A percentile compares a stretch with the other conserved stretches of the same genome.
Conservation (phyloP, 1,140 invertebrate species). For the Globodera ellingtonae region DNA sequence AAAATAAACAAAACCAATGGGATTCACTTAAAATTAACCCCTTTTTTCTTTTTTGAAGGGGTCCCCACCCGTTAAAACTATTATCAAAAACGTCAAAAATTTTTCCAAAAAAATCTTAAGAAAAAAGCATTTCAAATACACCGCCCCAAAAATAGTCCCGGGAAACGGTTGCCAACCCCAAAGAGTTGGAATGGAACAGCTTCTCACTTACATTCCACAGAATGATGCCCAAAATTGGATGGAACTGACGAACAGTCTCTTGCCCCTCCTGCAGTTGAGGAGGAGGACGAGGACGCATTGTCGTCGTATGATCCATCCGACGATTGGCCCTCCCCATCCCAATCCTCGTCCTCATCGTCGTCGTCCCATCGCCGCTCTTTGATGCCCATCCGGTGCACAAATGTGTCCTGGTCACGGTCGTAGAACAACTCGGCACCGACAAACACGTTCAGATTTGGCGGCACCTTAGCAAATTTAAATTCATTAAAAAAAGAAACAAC, state of each 20-base stretch:
- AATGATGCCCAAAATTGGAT: no score
- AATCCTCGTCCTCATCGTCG: slow-evolving; percentile 17
- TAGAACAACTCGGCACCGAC: slow-evolving; percentile 47
- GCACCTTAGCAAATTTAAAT: slow-evolving; percentile 31
- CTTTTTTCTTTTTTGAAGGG: no score
- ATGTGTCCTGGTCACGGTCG: slow-evolving; percentile 44
- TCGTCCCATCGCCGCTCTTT: slow-evolving; percentile 18
- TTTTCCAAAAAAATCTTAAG: no score
- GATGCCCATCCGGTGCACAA: slow-evolving; percentile 30
- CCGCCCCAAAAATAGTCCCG: no score
- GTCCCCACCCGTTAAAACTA: no score
- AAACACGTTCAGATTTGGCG: slow-evolving; percentile 47
- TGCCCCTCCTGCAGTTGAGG: slow-evolving; percentile 2
- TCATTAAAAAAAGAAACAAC: neutral
- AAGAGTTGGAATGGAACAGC: no score
- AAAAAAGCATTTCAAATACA: no score
- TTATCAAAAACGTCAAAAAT: no score
- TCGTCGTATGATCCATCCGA: neutral
- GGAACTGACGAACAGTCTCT: no score
- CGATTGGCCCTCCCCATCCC: neutral
- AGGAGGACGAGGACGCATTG: neutral
- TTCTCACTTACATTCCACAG: no score
- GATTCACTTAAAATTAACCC: no score
- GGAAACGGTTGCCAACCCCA: no score
- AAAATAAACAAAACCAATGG: neutral